phyloP scores from a whole-genome alignment of 2,113 vertebrate genomes.

The Lynx canadensis region DNA sequence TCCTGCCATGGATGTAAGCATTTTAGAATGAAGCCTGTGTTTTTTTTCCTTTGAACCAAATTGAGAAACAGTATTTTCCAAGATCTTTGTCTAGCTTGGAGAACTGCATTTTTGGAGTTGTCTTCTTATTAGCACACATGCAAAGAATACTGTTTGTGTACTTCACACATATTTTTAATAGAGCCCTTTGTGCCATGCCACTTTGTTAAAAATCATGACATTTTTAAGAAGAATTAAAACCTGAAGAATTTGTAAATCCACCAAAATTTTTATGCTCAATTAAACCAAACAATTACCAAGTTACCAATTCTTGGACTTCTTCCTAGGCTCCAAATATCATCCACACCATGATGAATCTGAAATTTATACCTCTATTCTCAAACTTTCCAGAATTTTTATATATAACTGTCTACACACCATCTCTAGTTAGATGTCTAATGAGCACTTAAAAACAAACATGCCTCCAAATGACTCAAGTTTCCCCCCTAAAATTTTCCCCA shows the following conservation, averaged over 20 bases:
- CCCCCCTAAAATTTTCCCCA: not conserved
- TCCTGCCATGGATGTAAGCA: not conserved
- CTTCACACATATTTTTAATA: not conserved
- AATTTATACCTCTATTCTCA: not conserved
- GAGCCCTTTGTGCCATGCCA: not conserved
- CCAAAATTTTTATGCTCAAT: not conserved
- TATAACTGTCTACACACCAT: not conserved
- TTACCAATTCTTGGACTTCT: not conserved
- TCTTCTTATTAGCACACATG: not conserved
- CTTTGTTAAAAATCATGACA: not conserved
- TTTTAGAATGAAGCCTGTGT: not conserved
- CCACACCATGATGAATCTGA: not conserved
- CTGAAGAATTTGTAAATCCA: not conserved
- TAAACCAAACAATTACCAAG: not conserved
- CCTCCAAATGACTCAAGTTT: not conserved
- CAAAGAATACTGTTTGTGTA: not conserved
- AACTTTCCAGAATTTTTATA: not conserved
- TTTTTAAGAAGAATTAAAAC: not conserved
- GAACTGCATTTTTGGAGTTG: not conserved
- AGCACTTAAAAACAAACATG: not conserved
- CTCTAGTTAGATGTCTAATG: not conserved
- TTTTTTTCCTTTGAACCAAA: not conserved
- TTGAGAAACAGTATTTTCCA: not conserved
- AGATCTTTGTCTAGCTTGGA: not conserved
- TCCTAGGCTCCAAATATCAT: not conserved